Evolutionary conservation across 2,888 invertebrate genomes (phyloP), one percentile per base, ranked within the genome.

Genomic region (Kuschelorhynchus macadamiae): DNA sequence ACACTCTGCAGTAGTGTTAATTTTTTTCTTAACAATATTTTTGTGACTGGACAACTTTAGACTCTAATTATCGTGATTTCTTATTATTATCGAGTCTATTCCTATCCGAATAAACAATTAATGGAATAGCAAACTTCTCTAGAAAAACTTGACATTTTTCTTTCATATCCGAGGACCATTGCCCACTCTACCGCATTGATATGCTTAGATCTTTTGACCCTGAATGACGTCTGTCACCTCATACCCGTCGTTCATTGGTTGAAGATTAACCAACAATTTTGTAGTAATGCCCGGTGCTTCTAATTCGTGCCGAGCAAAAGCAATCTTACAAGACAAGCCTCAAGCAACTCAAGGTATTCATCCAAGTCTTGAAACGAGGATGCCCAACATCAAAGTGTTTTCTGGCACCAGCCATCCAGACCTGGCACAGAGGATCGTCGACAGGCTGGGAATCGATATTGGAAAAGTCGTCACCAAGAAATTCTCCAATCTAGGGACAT

Each of bases 301-400:
- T 85, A 86, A 89, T 85, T 87, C 89, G 84, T 87, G 89, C 84
- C 89, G 89, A 86, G 89, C 89, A 82, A 88, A 88, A 88, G 87
- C 87, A 25, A 18, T 57, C 18, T 49, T 39, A 39, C 25, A 17
- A 44, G 77, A 62, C 75, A 77, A 62, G 32, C 20, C 39, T n/a
- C 46, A 53, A 46, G 65, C 70, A 30, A 41, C 75, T 16, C 3
- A 3, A 2, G n/a, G 12, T 14, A 8, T 7, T 17, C 42, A 36
- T 42, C 17, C 2, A 7, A 72, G 77, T 81, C 75, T 82, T 83
- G 55, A 77, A 81, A 17, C 64, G 83, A 92, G 91, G 88, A 99
- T 99, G 99, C 98, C 99, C 81, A 99, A 99, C 88, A 99, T 99
- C 84, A 99, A 99, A 88, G 94, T 99, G 79, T 99, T 99, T 87